Conservation (phyloP, 2,888 invertebrate genomes). For the Teleiodes luculella region DNA sequence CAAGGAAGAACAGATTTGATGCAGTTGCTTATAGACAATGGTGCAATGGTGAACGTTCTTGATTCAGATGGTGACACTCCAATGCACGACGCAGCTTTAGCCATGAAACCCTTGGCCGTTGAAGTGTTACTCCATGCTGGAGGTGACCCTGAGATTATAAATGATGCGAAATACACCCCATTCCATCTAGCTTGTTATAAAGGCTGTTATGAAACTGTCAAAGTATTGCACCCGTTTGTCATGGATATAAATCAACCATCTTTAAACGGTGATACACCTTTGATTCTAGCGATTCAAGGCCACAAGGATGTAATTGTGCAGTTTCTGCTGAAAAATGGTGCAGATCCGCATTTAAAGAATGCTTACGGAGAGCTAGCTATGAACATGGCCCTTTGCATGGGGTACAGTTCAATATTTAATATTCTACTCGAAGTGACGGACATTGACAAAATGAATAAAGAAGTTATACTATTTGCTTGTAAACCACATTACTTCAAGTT, state of each 20-base stretch:
- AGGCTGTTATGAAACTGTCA: conserved; percentile 51
- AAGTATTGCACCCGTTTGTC: conserved; percentile 52
- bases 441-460: conserved; percentile 43
- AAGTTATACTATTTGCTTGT: conserved; percentile 58
- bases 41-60: conserved; percentile 60
- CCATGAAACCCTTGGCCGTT: conserved; percentile 45
- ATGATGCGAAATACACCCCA: conserved; percentile 58
- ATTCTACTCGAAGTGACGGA: conserved; percentile 51
- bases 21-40: conserved; percentile 58
- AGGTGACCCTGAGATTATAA: conserved; percentile 58
- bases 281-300: conserved; percentile 56
- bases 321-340: conserved; percentile 58
- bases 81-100: conserved; percentile 63
- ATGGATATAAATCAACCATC: conserved; percentile 56
- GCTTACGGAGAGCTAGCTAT: conserved; percentile 49
- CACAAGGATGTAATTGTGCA: conserved; percentile 49
- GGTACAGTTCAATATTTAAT: conserved; percentile 48
- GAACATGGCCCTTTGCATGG: conserved; percentile 53
- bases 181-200: conserved; percentile 68
- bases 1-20: conserved; percentile 60
- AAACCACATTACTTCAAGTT: conserved; percentile 66
- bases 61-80: conserved; percentile 74
- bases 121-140: conserved; percentile 60
- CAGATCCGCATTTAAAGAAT: conserved; percentile 60
- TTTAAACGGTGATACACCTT: conserved; percentile 52